Evolutionary conservation across 2,797 vertebrate genomes (phyloP).

Genomic region (Choloepus didactylus): DNA sequence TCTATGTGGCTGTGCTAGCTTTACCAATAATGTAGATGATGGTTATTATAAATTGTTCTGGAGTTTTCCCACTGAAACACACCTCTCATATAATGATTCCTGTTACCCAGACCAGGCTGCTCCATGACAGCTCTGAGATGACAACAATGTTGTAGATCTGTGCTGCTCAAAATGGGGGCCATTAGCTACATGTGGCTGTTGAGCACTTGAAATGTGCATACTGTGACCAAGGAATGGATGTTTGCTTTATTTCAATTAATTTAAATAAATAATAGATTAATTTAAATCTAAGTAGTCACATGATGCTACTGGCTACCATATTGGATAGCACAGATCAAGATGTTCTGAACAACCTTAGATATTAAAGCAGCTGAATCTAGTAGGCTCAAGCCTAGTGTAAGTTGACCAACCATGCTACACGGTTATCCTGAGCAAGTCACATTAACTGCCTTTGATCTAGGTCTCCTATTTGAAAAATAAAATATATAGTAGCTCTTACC

Average conservation of each 20-base stretch:
- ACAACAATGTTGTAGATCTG: background rate
- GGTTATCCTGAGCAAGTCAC: background rate
- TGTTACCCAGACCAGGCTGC: background rate
- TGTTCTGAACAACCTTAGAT: background rate
- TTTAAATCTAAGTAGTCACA: background rate
- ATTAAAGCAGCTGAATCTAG: background rate
- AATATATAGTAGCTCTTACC: background rate
- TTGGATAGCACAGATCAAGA: background rate
- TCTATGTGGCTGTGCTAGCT: background rate
- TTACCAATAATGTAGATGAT: background rate
- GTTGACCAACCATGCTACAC: background rate
- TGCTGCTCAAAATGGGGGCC: background rate
- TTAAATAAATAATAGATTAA: too few species aligned
- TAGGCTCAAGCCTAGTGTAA: background rate
- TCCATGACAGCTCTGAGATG: background rate
- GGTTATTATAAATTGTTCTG: background rate
- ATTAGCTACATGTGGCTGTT: background rate
- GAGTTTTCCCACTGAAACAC: background rate
- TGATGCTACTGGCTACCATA: background rate
- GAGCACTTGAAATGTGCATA: background rate
- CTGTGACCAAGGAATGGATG: background rate
- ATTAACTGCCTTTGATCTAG: background rate
- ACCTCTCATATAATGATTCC: background rate
- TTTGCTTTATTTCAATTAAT: constrained; percentile 3
- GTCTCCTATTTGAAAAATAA: background rate